Evolutionary conservation across 2,888 invertebrate genomes (phyloP), one percentile per base, ranked within the genome.

Genomic region (Pristionchus arcanus): DNA sequence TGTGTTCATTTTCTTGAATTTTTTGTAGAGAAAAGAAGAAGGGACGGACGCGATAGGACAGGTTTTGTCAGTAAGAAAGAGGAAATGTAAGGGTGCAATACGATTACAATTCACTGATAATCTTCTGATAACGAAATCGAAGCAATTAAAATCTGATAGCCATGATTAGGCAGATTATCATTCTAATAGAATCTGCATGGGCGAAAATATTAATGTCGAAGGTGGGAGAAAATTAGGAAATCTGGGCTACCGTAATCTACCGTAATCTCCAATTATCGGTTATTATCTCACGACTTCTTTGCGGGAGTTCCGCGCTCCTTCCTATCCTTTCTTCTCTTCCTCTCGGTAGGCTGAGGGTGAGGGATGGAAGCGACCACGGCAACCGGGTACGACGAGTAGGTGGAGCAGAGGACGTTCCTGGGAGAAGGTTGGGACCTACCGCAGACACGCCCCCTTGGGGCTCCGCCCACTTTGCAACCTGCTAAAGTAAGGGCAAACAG

Each of bases 31-130:
- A 77, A 25, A 77, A 7, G 1, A 28, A 28, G 68, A 68, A 28
- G 21, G 77, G n/a, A 77, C 37, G 77, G 55, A 84, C 84, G 15
- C 3, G 84, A 55, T 53, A 84, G 59, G 84, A 84, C 59, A 84
- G 77, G 11, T 28, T 84, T 55, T 31, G 42, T 34, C 16, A 34
- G 59, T 42, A 84, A n/a, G 53, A 84, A 84, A 84, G 53, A 25
- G 28, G 16, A 25, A 28, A 81, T 55, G 59, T 59, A 15, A 84
- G 84, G 34, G 84, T 84, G 84, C 31, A 28, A 28, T n/a, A 13
- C 68, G 25, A n/a, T 15, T 15, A 28, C 31, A n/a, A 28, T 13
- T 68, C n/a, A 68, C 7, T 15, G 31, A n/a, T 15, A 49, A 49
- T 49, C 42, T 49, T 49, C 13, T 13, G 42, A 49, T 49, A 49